These are phyloP conservation scores for Hafferia zeledoni DNA, from an alignment of 2,797 vertebrate genomes.

Conservation along the genomic window DNA sequence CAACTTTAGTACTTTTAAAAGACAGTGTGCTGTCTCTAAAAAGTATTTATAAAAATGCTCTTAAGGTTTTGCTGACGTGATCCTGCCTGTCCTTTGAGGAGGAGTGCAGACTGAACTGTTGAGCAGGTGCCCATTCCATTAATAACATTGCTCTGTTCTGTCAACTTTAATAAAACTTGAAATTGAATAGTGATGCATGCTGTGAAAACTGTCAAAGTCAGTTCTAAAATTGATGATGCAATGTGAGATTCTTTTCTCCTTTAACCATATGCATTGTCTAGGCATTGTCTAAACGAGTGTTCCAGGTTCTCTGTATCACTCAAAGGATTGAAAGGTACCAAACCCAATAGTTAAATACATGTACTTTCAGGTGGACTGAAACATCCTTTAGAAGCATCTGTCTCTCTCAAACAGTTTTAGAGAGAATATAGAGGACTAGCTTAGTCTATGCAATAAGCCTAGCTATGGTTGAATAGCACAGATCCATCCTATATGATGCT, in stretches of 20 bases:
- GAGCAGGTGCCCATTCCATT: not conserved
- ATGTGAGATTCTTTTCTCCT: not conserved
- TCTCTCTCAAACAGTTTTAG: not conserved
- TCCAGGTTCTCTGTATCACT: not conserved
- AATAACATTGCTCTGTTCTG: not conserved
- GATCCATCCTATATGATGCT: not conserved
- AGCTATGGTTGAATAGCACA: not conserved
- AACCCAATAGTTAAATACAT: accelerated
- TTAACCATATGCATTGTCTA: not conserved
- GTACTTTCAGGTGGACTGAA: not conserved
- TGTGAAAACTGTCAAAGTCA: not conserved
- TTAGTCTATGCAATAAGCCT: not conserved
- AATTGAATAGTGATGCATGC: not conserved
- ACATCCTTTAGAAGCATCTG: not conserved
- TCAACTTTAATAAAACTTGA: not conserved
- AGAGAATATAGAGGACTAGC: not conserved
- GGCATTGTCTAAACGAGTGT: accelerated
- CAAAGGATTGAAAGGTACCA: not conserved
- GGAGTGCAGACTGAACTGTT: not conserved
- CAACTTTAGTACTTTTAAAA: not conserved
- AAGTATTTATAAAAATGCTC: not conserved
- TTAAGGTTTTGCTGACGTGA: not conserved
- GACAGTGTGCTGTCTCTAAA: not conserved
- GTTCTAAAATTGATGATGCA: not conserved
- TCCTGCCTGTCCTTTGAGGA: not conserved